These are phyloP conservation scores for Thalassoma bifasciatum DNA, from an alignment of 2,113 vertebrate species.

Conservation along the genomic window DNA sequence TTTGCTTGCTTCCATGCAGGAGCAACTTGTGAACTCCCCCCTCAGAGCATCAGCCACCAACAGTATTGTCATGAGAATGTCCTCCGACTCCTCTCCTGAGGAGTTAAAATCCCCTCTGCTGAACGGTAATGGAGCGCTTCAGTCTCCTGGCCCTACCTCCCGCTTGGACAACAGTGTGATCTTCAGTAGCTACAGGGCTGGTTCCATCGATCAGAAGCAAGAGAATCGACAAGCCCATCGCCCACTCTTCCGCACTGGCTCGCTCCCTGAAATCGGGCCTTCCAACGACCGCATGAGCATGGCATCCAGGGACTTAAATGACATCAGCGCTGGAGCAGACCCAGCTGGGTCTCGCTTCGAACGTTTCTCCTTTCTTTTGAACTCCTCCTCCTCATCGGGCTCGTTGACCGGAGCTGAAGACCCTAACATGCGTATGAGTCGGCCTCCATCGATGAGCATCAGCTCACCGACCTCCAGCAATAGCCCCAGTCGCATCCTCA, in stretches of 20 bases:
- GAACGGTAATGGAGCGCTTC: conserved; percentile 65
- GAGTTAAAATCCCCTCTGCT: conserved; percentile 60
- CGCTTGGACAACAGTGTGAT: conserved; percentile 90
- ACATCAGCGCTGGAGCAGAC: background rate
- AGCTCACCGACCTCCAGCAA: conserved; percentile 26
- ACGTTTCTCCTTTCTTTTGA: conserved; percentile 72
- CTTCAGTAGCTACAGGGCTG: conserved; percentile 76
- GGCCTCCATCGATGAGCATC: conserved; percentile 11
- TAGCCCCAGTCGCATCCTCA: conserved; percentile 53
- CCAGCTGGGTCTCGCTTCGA: conserved; percentile 46
- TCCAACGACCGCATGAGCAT: conserved; percentile 23
- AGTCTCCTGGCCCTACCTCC: conserved; percentile 61
- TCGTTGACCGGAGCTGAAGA: conserved; percentile 62
- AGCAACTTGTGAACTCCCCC: conserved; percentile 22
- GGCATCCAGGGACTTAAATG: background rate
- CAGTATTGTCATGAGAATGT: conserved; percentile 70
- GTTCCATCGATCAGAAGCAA: conserved; percentile 23
- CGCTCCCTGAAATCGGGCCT: conserved; percentile 63
- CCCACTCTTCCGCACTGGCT: conserved; percentile 52
- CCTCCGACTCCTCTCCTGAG: conserved; percentile 51
- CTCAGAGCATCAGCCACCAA: conserved; percentile 23
- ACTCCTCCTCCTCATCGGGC: conserved; percentile 37
- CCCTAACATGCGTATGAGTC: conserved; percentile 36
- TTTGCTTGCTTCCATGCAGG: conserved; percentile 30
- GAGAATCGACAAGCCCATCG: conserved; percentile 56